phyloP scores from a whole-genome alignment of 2,888 invertebrate species.

The Nephrocerus scutellatus region DNA sequence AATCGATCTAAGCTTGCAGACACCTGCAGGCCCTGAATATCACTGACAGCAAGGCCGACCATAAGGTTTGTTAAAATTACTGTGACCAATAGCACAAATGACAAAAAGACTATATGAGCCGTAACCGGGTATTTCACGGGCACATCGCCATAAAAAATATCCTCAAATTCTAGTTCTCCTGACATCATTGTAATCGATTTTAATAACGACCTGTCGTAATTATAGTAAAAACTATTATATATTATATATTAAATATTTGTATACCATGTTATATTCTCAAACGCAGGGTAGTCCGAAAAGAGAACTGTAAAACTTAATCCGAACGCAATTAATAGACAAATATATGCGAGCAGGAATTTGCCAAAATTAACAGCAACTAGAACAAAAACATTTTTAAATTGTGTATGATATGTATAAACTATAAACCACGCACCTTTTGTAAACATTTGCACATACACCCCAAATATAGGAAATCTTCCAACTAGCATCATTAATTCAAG shows the following conservation, averaged over 20 bases:
- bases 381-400: conserved; percentile 7
- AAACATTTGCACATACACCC: conserved; percentile 82
- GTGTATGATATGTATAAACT: neutral
- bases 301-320: conserved; percentile 75
- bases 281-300: conserved; percentile 69
- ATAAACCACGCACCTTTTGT: conserved; percentile 54
- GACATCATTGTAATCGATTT: conserved; percentile 87
- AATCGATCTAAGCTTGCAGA: conserved; percentile 73
- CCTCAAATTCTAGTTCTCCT: conserved; percentile 78
- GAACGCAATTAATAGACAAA: conserved; percentile 73
- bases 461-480: conserved; percentile 78
- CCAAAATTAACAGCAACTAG: conserved; percentile 72
- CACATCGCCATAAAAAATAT: conserved; percentile 63
- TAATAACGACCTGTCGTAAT: conserved; percentile 48
- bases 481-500: conserved; percentile 79
- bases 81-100: conserved; percentile 72
- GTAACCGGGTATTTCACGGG: conserved; percentile 62
- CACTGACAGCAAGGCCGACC: conserved; percentile 79
- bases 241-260: neutral
- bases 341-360: conserved; percentile 73
- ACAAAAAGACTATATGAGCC: conserved; percentile 66
- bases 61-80: conserved; percentile 75
- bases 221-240: neutral
- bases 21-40: conserved; percentile 73
- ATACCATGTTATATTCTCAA: conserved; percentile 52